Base-by-base conservation (phyloP, 2,888 invertebrate species). In the Cenopis cana region DNA sequence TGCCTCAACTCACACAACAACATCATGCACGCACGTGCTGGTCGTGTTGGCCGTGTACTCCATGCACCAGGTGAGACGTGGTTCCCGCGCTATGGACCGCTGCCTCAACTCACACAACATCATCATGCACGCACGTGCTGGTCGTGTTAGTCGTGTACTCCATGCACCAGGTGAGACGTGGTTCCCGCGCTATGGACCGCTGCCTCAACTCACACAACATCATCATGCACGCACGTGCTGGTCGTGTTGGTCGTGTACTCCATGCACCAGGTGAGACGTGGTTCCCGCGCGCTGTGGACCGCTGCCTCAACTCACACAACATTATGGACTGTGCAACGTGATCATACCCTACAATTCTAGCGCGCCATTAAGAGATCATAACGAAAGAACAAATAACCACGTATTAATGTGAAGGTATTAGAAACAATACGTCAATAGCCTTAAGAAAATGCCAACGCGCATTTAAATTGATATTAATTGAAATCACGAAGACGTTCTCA, bases 291-390 rank as follows among this genome's bases (percentile, higher is more conserved):
- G 33, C 3, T 33, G 33, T 33, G 80, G 98, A 98, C 91, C 94
- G 96, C 85, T 96, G 96, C 88, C 95, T 97, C 81, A 98, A 98
- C 91, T 98, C 98, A 17, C 24, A 20, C 17, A 98, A 98, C 90
- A 97, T 98, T 18, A n/a, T 17, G 50, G 8, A 50, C 17, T 8
- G 17, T 50, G 17, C n/a, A n/a, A n/a, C n/a, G n/a, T n/a, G n/a
- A n/a, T n/a, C n/a, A n/a, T n/a, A n/a, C n/a, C n/a, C n/a, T n/a
- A n/a, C n/a, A n/a, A n/a, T n/a, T n/a, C n/a, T n/a, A n/a, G n/a
- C n/a, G n/a, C n/a, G n/a, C n/a, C n/a, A n/a, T n/a, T n/a, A n/a
- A n/a, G n/a, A n/a, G n/a, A n/a, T n/a, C n/a, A n/a, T n/a, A n/a
- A n/a, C n/a, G n/a, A n/a, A n/a, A n/a, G n/a, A n/a, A n/a, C n/a